Percentiles rank a stretch among this genome's conserved stretches.
Evolutionary conservation across 2,888 invertebrate species (phyloP).

Genomic region (Nephrotoma guestfalica): DNA sequence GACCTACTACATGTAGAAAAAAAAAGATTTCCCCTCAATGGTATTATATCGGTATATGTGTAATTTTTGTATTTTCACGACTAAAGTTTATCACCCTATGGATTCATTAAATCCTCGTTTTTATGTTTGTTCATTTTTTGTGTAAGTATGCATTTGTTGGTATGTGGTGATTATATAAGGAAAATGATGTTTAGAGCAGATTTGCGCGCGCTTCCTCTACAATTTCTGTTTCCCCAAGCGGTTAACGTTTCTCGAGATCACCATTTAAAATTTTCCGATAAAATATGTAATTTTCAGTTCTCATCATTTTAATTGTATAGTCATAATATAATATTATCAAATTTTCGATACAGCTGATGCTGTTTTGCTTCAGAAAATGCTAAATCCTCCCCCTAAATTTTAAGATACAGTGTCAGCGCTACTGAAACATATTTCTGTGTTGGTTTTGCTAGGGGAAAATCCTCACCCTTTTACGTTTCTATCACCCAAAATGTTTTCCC

Average conservation of each 20-base stretch:
- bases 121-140: background rate
- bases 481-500: background rate
- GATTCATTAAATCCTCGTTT: background rate
- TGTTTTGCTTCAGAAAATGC: background rate
- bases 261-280: background rate
- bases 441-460: background rate
- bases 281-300: background rate
- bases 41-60: background rate
- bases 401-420: background rate
- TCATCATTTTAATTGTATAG: background rate
- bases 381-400: background rate
- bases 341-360: background rate
- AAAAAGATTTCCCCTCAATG: background rate
- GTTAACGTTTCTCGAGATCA: background rate
- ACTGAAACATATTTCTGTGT: background rate
- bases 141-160: background rate
- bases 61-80: background rate
- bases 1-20: background rate
- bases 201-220: background rate
- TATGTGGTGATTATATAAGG: background rate
- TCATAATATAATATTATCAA: background rate
- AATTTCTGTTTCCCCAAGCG: background rate
- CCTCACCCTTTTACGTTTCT: background rate
- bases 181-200: background rate
- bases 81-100: background rate